phyloP scores from a whole-genome alignment of 2,888 invertebrate genomes.

The Augiades crinisus region DNA sequence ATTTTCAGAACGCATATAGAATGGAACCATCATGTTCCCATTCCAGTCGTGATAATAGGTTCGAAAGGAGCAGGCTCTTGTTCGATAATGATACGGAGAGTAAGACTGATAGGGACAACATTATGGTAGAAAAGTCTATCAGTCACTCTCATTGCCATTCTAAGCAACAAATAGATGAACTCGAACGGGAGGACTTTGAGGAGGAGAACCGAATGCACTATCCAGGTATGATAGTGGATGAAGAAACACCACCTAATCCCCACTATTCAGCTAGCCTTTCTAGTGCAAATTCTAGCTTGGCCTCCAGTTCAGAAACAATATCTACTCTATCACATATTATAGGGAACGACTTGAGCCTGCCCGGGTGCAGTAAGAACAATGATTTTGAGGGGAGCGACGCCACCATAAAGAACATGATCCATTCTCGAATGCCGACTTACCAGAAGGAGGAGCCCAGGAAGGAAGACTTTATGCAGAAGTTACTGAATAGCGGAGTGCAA shows the following conservation, averaged over 20 bases:
- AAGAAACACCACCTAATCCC: slow-evolving; percentile 49
- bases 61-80: slow-evolving; percentile 49
- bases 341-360: slow-evolving; percentile 54
- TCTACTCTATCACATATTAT: slow-evolving; percentile 57
- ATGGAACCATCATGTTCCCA: slow-evolving; percentile 75
- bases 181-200: slow-evolving; percentile 72
- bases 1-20: slow-evolving; percentile 39
- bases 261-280: slow-evolving; percentile 59
- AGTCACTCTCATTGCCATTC: slow-evolving; percentile 45
- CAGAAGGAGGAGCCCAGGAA: slow-evolving; percentile 49
- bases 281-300: slow-evolving; percentile 62
- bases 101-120: slow-evolving; percentile 60
- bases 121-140: slow-evolving; percentile 43
- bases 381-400: slow-evolving; percentile 58
- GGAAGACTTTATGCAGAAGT: slow-evolving; percentile 70
- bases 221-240: slow-evolving; percentile 64
- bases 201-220: slow-evolving; percentile 72
- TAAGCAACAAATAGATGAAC: slow-evolving; percentile 62
- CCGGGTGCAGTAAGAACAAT: slow-evolving; percentile 66
- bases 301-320: slow-evolving; percentile 70
- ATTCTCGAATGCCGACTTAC: slow-evolving; percentile 46
- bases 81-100: slow-evolving; percentile 54
- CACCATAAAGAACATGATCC: slow-evolving; percentile 65
- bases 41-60: slow-evolving; percentile 56
- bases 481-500: slow-evolving; percentile 58